Evolutionary conservation across 2,888 invertebrate species (phyloP), one percentile per base, ranked within the genome.

Genomic region (Nomada hirtipes): DNA sequence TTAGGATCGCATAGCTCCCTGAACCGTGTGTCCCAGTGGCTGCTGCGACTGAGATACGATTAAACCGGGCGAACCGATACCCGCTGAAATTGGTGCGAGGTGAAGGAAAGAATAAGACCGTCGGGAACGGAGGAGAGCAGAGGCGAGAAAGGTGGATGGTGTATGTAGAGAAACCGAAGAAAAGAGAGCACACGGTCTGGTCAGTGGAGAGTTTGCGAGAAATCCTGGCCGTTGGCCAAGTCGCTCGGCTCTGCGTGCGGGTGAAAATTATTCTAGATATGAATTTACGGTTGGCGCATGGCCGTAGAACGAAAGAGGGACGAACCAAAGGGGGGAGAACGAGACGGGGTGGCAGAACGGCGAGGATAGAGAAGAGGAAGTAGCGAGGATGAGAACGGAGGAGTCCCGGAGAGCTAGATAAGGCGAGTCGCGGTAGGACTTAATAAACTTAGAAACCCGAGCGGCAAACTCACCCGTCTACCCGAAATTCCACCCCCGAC

Each of bases 181-280:
- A 44, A 50, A 59, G 3, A 65, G n/a, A n/a, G 47, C 50, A 9
- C 52, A 59, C 59, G 23, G 60, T 29, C 53, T 82, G 82, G 73
- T 82, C 82, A 57, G 71, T 29, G 70, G 78, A 80, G 86, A 86
- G 87, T 86, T 89, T 89, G 89, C 88, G 90, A 85, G 90, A 85
- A 89, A 85, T 76, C 79, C 84, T 90, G 90, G 89, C 86, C 83
- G 85, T 72, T 85, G 85, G 90, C 90, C 91, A 90, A 90, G 88
- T 86, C 85, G 87, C 83, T 79, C 79, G 85, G 80, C 67, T 86
- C 83, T 86, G 84, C 79, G 88, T 67, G 84, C 86, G 90, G 91
- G 91, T 88, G 91, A 92, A 92, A 92, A 93, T 93, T 92, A 93
- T 93, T 91, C 91, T 90, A 92, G 93, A 92, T 93, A 93, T 93